Evolutionary conservation across 2,797 vertebrate species (phyloP), one percentile per base, ranked within the genome.

Genomic region (Rhinogobio ventralis): DNA sequence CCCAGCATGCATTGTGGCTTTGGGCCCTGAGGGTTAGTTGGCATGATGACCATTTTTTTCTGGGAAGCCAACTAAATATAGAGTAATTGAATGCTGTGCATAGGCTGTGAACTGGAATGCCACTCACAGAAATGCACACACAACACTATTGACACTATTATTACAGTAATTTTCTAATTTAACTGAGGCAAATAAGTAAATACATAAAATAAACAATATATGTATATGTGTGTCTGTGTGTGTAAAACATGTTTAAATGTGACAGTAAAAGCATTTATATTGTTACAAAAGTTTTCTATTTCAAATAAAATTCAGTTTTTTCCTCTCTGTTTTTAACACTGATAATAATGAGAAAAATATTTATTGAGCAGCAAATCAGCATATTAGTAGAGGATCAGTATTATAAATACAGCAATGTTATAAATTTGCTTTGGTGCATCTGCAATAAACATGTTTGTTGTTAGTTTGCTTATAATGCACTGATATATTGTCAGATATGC

Each of bases 21-120:
- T 45, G 25, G 49, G 66, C 79, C 86, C 85, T 83, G 49, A 85
- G 86, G 82, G 84, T 46, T 57, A 72, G 68, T 76, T 86, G 60
- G 80, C 25, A 13, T 28, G 55, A 64, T 85, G 66, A 76, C 72
- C 39, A 53, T 82, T 74, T 83, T 39, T 80, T 67, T 72, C 60
- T 83, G 46, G 60, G 49, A 55, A 73, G 33, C 39, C 23, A 49
- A 68, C 83, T 83, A 89, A 88, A 88, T 86, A 64, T 86, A 83
- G 85, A 82, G 76, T 39, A 57, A 83, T 57, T 62, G 55, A 83
- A 77, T 28, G 20, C 46, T 74, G 53, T 23, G 14, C 9, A 51
- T 49, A 10, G 83, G 80, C 74, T 87, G 64, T 46, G 19, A 68
- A 68, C 30, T 76, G 17, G 33, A 83, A 66, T 79, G 53, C 42